phyloP scores from a whole-genome alignment of 2,888 invertebrate genomes.

The Spodoptera littoralis region DNA sequence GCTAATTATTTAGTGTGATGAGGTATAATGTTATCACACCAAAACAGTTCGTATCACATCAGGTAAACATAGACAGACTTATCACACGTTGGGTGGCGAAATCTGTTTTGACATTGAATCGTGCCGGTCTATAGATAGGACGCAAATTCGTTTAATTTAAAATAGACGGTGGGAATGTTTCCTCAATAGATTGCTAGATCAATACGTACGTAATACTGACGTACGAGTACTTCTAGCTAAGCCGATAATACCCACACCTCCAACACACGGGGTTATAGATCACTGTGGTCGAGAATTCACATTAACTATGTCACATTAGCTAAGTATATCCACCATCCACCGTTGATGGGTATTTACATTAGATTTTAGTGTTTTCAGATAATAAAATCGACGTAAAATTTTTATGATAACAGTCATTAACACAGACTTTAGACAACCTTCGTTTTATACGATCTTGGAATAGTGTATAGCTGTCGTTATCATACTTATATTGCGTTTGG shows the following conservation, averaged over 20 bases:
- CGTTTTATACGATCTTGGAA: constrained; percentile 9
- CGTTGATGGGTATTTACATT: neutral
- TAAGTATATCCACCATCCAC: neutral
- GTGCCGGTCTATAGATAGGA: constrained; percentile 2
- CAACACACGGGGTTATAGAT: constrained; percentile 9
- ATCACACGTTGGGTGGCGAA: constrained; percentile 19
- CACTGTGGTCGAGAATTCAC: constrained; percentile 1
- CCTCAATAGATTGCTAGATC: constrained; percentile 1
- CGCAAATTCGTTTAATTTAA: constrained; percentile 5
- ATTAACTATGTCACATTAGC: neutral
- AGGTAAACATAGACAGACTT: constrained; percentile 9
- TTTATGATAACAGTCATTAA: constrained; percentile 24
- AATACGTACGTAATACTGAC: constrained; percentile 11
- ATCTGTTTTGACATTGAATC: constrained; percentile 29
- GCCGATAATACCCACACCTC: constrained; percentile 20
- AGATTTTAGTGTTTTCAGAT: constrained; percentile 6
- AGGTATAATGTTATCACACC: constrained; percentile 29
- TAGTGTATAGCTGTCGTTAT: constrained; percentile 4
- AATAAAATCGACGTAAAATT: constrained; percentile 14
- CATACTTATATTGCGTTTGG: constrained; percentile 5
- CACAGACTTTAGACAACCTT: constrained; percentile 1
- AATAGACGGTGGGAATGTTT: constrained; percentile 8
- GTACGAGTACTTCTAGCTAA: neutral
- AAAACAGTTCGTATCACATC: constrained; percentile 24
- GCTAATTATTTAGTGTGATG: constrained; percentile 27